phyloP scores from a whole-genome alignment of 2,797 vertebrate genomes.

The Heteromormyrus szaboi region DNA sequence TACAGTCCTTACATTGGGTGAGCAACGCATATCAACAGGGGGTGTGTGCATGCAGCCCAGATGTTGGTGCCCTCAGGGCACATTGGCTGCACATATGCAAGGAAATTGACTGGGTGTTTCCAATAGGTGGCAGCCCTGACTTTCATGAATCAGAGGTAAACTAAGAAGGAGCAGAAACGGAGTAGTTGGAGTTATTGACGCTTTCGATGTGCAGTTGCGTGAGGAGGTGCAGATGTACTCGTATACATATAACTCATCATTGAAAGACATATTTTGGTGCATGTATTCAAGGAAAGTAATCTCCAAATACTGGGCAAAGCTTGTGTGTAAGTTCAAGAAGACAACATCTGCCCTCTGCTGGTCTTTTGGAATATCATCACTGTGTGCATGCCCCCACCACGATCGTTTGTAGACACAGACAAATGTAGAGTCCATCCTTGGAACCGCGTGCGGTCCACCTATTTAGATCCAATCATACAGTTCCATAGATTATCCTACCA shows the following conservation, averaged over 20 bases:
- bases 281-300: not conserved
- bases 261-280: not conserved
- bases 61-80: not conserved
- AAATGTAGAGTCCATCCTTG: not conserved
- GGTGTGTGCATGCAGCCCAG: not conserved
- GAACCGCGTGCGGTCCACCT: not conserved
- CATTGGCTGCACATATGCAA: not conserved
- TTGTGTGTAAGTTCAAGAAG: not conserved
- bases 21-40: no score
- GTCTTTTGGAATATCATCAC: not conserved
- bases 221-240: not conserved
- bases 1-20: no score
- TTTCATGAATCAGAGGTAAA: not conserved
- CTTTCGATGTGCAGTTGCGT: not conserved
- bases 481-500: not conserved
- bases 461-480: not conserved
- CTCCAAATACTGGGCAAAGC: not conserved
- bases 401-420: not conserved
- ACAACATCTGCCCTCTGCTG: not conserved
- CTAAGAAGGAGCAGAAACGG: not conserved
- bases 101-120: not conserved
- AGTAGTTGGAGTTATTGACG: not conserved
- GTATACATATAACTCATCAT: not conserved
- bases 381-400: not conserved
- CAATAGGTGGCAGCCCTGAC: not conserved